Evolutionary conservation across 1,140 invertebrate genomes (phyloP).

Genomic region (Leptinotarsa undecemlineata): DNA sequence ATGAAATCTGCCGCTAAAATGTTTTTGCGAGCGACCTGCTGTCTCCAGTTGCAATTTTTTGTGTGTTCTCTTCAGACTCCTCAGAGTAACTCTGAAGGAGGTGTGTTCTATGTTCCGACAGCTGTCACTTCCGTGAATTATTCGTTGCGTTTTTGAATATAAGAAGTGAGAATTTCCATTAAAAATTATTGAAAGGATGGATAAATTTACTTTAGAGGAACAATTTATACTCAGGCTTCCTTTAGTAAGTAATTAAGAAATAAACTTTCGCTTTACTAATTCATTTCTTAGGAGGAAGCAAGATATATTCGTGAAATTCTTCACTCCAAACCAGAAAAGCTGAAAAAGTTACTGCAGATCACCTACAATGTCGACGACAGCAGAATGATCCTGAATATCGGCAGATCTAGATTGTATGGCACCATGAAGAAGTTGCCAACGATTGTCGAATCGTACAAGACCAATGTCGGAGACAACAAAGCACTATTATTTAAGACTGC

Average conservation of each 20-base stretch:
- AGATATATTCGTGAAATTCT: slow-evolving; percentile 38
- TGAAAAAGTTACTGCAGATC: slow-evolving; percentile 46
- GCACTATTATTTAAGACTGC: slow-evolving; percentile 48
- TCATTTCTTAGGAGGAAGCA: slow-evolving; percentile 41
- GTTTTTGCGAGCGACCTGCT: too few relatives aligned
- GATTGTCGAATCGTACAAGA: slow-evolving; percentile 51
- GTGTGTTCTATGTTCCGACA: too few relatives aligned
- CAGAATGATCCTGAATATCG: slow-evolving; percentile 36
- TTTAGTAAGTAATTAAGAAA: slow-evolving; percentile 32
- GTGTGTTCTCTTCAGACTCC: too few relatives aligned
- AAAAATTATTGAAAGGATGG: too few relatives aligned
- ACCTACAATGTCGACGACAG: slow-evolving; percentile 37
- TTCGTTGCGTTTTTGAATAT: too few relatives aligned
- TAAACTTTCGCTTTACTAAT: slow-evolving; percentile 14
- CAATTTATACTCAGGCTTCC: slow-evolving; percentile 51
- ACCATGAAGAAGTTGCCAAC: slow-evolving; percentile 49
- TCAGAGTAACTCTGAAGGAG: too few relatives aligned
- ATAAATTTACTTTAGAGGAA: slow-evolving; percentile 38
- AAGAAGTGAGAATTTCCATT: too few relatives aligned
- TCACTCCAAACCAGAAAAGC: slow-evolving; percentile 44
- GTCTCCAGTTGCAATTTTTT: too few relatives aligned
- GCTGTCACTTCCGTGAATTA: too few relatives aligned
- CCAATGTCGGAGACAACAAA: slow-evolving; percentile 40
- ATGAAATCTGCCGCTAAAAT: too few relatives aligned
- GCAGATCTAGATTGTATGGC: slow-evolving; percentile 37